Conservation (phyloP, 2,113 vertebrate genomes). For the Microcebus lehilahytsara region DNA sequence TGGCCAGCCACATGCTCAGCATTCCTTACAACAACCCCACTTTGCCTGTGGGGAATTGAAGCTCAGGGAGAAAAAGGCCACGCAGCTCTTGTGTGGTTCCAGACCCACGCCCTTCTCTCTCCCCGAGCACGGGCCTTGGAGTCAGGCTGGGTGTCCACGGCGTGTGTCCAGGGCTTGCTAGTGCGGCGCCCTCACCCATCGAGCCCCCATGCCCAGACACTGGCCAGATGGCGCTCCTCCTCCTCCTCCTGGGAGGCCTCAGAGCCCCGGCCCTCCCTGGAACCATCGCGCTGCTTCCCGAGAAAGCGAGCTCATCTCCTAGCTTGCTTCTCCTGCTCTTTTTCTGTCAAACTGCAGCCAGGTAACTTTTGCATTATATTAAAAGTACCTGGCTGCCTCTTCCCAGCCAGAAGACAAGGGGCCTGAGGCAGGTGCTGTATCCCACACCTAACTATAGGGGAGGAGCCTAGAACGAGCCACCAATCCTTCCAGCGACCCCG, state of each 20-base stretch:
- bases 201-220: neutral
- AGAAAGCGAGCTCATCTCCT: neutral
- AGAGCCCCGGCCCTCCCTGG: neutral
- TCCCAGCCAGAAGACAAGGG: neutral
- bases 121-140: neutral
- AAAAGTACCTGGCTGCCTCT: neutral
- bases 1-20: neutral
- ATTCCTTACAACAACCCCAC: neutral
- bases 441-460: neutral
- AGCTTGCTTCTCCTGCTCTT: neutral
- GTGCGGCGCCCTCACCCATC: fast-evolving
- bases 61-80: neutral
- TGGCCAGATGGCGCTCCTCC: neutral
- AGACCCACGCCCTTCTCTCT: neutral
- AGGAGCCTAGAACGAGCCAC: too few relatives aligned
- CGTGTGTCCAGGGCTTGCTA: too few relatives aligned
- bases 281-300: fast-evolving
- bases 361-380: neutral
- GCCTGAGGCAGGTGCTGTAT: fast-evolving
- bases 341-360: neutral
- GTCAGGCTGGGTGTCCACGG: fast-evolving
- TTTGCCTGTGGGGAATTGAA: neutral
- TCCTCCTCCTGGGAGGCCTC: neutral
- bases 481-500: neutral
- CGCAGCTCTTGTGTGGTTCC: neutral